Base-by-base conservation (phyloP, 2,888 invertebrate genomes). In the Mallateleia sp. region DNA sequence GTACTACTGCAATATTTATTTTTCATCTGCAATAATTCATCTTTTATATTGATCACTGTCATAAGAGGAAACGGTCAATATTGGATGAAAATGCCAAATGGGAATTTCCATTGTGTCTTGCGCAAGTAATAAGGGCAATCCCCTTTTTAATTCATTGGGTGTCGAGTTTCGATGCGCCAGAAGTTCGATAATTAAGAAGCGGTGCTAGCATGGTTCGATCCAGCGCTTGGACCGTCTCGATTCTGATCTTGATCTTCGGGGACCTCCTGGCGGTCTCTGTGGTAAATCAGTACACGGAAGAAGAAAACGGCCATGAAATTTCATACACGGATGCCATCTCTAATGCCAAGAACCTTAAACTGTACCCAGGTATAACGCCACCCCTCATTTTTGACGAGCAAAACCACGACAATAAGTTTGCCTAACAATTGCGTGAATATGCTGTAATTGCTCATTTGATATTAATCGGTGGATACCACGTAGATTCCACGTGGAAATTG, bases 271-370 rank as follows among this genome's bases (percentile, higher is more conserved):
- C 94, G 56, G 90, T 94, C 50, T 93, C 92, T 34, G 90, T 94
- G 52, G 93, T 95, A 54, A 92, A 93, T 77, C 93, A 93, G 64
- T 93, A 93, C 84, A 85, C 92, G 1, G 91, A 94, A 90, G 96
- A 97, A 93, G 97, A 97, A 93, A 97, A 96, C 95, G 97, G 97
- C 91, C 97, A 97, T 91, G 96, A 96, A 91, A 96, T 97, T 71
- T 96, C 96, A 62, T 95, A 96, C 22, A 94, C 95, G 0, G 96
- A 96, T 83, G 97, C 97, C 15, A 96, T 96, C 91, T 95, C 94
- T 62, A 96, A 96, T 4, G 97, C 96, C 60, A 92, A 92, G 32
- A 94, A 94, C 50, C 95, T 96, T 75, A 95, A 95, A 91, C 84
- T 95, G 62, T 93, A 95, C 89, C 94, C 95, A 50, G 94, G 96